Conservation (phyloP, 2,797 vertebrate species). For the Lagorchestes hirsutus region DNA sequence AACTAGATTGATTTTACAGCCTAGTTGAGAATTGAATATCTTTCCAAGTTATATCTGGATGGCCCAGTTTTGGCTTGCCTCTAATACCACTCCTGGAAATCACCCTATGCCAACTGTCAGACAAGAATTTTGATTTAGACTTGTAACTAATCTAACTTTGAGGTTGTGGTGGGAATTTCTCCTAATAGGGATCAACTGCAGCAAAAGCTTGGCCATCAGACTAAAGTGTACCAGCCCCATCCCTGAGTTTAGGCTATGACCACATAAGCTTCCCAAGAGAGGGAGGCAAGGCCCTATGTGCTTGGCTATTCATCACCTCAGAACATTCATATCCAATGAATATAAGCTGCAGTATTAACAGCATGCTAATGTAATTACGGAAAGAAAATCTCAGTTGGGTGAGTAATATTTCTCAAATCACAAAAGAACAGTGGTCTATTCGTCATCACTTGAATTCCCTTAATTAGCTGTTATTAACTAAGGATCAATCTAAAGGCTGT, state of each 20-base stretch:
- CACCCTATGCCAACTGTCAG: neutral
- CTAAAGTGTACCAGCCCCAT: neutral
- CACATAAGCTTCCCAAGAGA: neutral
- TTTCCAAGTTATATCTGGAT: neutral
- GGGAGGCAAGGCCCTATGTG: neutral
- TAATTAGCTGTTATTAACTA: constrained; percentile 52
- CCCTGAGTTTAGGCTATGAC: neutral
- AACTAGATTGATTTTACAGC: neutral
- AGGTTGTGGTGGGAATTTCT: neutral
- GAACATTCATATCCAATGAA: neutral
- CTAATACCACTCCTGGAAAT: neutral
- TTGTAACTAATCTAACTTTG: neutral
- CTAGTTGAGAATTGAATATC: neutral
- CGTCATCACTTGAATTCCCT: constrained; percentile 7
- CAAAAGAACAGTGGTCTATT: constrained; percentile 28
- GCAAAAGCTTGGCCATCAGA: neutral
- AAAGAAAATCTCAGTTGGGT: neutral
- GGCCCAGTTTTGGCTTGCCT: neutral
- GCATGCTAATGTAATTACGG: constrained; percentile 3
- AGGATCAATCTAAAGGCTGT: constrained; percentile 23
- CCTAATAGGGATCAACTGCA: neutral
- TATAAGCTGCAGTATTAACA: neutral
- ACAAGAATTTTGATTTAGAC: neutral
- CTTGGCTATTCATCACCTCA: neutral
- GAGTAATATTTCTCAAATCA: constrained; percentile 33